Base-by-base conservation (phyloP, 2,888 invertebrate species). In the Limenitis camilla region DNA sequence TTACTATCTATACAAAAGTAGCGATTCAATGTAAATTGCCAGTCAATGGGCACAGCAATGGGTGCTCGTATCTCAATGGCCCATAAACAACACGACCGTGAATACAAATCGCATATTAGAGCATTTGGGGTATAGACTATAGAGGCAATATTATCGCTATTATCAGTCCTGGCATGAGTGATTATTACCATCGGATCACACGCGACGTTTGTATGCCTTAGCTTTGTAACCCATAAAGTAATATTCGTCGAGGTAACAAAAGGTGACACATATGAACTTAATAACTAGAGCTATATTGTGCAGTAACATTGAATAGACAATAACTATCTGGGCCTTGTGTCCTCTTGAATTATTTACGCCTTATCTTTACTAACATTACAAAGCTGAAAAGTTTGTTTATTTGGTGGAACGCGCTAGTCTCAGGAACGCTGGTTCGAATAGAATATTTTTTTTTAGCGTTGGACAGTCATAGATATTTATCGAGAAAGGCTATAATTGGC, bases 21-120 rank as follows among this genome's bases (percentile, higher is more conserved):
- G 72, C 70, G 71, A 69, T 73, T 74, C 74, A 70, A 72, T 81
- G 78, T 78, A 78, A 81, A 83, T 80, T 76, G 75, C 72, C 66
- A 69, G 72, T 72, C 74, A 79, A 82, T 79, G 74, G 78, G 71
- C 64, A 50, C 60, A 60, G 55, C 58, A 60, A 61, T 62, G 60
- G 64, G 56, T 57, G 73, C 73, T 73, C 81, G 74, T 75, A 80
- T 78, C 79, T 79, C 81, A 78, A 83, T 83, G 76, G 82, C 67
- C 78, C 71, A 83, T 84, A 84, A 84, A 85, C 83, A 84, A 81
- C 76, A 76, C 77, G 70, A 72, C 76, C 69, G 78, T 81, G 84
- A 84, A 83, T 84, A 84, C 82, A 83, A 83, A 85, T 83, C 77
- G 84, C 78, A 79, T 80, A 84, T 85, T 84, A 85, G 77, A 75